Percentiles rank a stretch among this genome's conserved stretches.
Evolutionary conservation across 1,140 invertebrate genomes (phyloP).

Genomic region (Pissodes strobi): DNA sequence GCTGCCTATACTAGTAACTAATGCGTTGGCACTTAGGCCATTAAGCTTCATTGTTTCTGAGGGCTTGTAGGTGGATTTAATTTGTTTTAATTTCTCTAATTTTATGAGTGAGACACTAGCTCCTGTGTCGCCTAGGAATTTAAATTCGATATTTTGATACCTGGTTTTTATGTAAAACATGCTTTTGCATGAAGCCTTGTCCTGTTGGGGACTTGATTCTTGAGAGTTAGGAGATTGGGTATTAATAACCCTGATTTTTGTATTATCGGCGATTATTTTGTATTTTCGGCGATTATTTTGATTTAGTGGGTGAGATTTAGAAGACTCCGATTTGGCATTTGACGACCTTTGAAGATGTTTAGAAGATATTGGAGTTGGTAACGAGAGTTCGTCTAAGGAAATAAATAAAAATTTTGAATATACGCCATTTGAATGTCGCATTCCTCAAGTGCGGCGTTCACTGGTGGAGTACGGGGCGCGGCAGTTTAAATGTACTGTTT

Average conservation of each 20-base stretch:
- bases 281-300: no score
- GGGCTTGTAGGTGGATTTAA: constrained; percentile 5
- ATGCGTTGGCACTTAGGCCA: constrained; percentile 6
- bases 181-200: not conserved
- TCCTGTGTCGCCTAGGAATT: constrained; percentile 34
- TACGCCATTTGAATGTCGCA: constrained; percentile 9
- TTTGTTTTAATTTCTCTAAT: constrained; percentile 19
- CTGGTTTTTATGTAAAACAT: constrained; percentile 10
- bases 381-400: no score
- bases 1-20: constrained; percentile 10
- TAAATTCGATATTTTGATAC: constrained; percentile 17
- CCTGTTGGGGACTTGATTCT: not conserved
- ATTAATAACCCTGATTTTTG: not conserved
- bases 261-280: not conserved
- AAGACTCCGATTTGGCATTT: not conserved
- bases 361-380: not conserved
- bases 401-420: no score
- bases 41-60: constrained; percentile 12
- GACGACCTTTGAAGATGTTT: not conserved
- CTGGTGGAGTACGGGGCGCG: constrained; percentile 11
- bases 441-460: constrained; percentile 17
- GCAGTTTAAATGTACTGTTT: constrained; percentile 30
- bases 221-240: no score
- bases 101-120: constrained; percentile 30
- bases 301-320: not conserved